Evolutionary conservation across 2,888 invertebrate genomes (phyloP).

Genomic region (Clusia tigrina): DNA sequence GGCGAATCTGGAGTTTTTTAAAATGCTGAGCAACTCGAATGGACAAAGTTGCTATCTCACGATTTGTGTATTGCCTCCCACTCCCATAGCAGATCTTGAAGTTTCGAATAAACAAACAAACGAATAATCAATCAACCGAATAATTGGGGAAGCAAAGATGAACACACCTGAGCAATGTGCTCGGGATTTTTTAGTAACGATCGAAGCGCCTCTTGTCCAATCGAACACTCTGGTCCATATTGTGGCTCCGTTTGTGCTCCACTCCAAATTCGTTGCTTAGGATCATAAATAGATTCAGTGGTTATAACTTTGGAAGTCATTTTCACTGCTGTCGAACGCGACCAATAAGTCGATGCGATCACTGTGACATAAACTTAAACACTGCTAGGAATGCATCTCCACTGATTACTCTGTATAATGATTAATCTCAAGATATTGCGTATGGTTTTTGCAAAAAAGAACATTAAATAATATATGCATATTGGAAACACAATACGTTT

Average conservation of each 20-base stretch:
- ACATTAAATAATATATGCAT: too few relatives aligned
- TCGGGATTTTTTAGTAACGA: not conserved
- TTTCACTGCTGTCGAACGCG: too few relatives aligned
- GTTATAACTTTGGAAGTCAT: not conserved
- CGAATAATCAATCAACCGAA: not conserved
- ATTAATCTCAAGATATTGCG: too few relatives aligned
- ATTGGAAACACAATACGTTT: too few relatives aligned
- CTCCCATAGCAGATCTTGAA: not conserved
- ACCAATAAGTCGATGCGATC: too few relatives aligned
- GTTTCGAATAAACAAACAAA: not conserved
- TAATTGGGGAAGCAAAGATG: too few relatives aligned
- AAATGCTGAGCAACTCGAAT: slow-evolving; percentile 22
- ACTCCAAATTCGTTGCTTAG: not conserved
- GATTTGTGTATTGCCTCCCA: slow-evolving; percentile 6
- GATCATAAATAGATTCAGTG: not conserved
- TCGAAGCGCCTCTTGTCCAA: not conserved
- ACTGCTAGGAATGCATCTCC: too few relatives aligned
- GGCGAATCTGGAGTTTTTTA: slow-evolving; percentile 10
- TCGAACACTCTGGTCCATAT: slow-evolving; percentile 2
- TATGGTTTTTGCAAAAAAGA: too few relatives aligned
- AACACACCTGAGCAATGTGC: slow-evolving; percentile 1
- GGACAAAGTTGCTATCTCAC: not conserved
- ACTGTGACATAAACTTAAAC: too few relatives aligned
- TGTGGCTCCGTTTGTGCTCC: not conserved
- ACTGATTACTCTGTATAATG: too few relatives aligned